phyloP scores from a whole-genome alignment of 2,888 invertebrate genomes.

The Nowickia ferox region DNA sequence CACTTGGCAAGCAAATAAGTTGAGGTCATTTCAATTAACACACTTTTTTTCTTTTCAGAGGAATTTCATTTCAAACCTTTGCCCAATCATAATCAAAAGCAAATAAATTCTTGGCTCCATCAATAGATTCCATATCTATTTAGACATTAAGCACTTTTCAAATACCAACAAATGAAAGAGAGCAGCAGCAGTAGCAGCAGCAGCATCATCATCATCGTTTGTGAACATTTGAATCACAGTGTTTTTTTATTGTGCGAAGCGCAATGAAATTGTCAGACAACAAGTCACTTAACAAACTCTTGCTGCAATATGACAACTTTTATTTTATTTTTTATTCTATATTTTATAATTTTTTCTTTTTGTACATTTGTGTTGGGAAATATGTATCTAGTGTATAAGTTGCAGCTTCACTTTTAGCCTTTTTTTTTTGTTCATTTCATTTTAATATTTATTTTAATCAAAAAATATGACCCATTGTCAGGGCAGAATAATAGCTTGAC shows the following conservation, averaged over 20 bases:
- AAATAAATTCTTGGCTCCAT: not conserved
- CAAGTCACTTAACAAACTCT: slow-evolving; percentile 34
- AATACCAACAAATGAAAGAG: not conserved
- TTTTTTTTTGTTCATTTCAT: slow-evolving; percentile 17
- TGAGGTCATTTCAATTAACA: slow-evolving; percentile 13
- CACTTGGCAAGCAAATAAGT: not conserved
- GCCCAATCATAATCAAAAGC: not conserved
- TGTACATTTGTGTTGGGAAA: not conserved
- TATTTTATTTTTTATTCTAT: not conserved
- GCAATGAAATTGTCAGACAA: slow-evolving; percentile 28
- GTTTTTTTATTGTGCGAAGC: slow-evolving; percentile 28
- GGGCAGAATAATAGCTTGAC: slow-evolving; percentile 31
- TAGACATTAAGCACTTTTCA: not conserved
- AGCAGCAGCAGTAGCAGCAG: too few relatives aligned
- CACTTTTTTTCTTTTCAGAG: not conserved
- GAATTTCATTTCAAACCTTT: not conserved
- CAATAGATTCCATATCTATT: not conserved
- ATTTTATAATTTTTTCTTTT: not conserved
- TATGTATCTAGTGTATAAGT: not conserved
- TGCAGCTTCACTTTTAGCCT: slow-evolving; percentile 7
- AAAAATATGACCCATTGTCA: slow-evolving; percentile 42
- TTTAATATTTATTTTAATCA: slow-evolving; percentile 44
- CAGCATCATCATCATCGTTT: slow-evolving; percentile 9
- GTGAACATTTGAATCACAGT: slow-evolving; percentile 46
- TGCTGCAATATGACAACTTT: slow-evolving; percentile 52